phyloP scores from a whole-genome alignment of 2,888 invertebrate genomes.

The Cheilosia soror region DNA sequence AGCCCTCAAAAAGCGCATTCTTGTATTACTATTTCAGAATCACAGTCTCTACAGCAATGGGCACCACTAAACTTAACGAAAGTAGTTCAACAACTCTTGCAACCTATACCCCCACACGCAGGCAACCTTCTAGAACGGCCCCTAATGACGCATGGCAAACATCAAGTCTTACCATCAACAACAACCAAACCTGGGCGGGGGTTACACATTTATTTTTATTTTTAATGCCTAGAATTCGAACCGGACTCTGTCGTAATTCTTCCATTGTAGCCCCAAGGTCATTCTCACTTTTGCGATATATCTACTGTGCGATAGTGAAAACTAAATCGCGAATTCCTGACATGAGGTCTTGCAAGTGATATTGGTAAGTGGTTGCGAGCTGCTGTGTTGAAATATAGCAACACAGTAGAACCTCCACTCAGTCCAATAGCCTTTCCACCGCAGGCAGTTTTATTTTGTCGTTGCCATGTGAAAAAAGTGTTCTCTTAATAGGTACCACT shows the following conservation, averaged over 20 bases:
- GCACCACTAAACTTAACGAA: neutral
- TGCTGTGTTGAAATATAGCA: conserved; percentile 36
- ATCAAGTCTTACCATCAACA: neutral
- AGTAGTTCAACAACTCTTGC: conserved; percentile 6
- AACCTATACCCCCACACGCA: neutral
- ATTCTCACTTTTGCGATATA: conserved; percentile 4
- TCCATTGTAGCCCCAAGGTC: conserved; percentile 33
- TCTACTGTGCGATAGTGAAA: neutral
- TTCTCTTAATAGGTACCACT: neutral
- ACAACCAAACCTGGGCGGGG: neutral
- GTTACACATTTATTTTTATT: neutral
- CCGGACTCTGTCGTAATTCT: conserved; percentile 37
- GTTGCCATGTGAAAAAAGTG: conserved; percentile 48
- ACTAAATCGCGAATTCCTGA: conserved; percentile 41
- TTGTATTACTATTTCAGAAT: no score
- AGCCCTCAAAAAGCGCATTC: no score
- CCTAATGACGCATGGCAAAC: conserved; percentile 1
- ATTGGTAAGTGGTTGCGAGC: conserved; percentile 34
- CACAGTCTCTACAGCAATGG: no score
- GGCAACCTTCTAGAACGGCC: conserved; percentile 4
- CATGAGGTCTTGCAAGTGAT: conserved; percentile 42
- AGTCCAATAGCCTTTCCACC: conserved; percentile 47
- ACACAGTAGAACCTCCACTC: conserved; percentile 40
- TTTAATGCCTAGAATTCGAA: conserved; percentile 31
- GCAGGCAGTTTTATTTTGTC: conserved; percentile 9